Conservation (phyloP, 2,888 invertebrate genomes). For the Chrysomela aeneicollis region DNA sequence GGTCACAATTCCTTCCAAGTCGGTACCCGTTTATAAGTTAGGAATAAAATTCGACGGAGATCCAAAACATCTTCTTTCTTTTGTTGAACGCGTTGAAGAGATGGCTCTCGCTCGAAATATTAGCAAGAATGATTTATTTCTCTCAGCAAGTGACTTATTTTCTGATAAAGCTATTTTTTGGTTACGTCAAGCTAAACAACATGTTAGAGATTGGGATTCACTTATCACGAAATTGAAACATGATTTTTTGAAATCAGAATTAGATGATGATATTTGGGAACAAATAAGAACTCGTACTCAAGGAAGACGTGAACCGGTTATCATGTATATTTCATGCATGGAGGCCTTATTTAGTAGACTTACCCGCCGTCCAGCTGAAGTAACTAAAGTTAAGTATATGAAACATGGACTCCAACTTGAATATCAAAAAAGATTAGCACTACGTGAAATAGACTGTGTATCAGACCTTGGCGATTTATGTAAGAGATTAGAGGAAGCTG, state of each 20-base stretch:
- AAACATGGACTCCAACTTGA: slow-evolving; percentile 5
- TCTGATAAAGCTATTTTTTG: slow-evolving; percentile 18
- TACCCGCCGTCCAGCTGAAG: slow-evolving; percentile 1
- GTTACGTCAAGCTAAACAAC: slow-evolving; percentile 19
- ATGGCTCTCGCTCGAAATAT: slow-evolving; percentile 9
- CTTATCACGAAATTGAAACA: slow-evolving; percentile 16
- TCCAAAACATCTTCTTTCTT: slow-evolving; percentile 20
- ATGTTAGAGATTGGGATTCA: slow-evolving; percentile 21
- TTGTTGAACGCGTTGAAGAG: slow-evolving; percentile 22
- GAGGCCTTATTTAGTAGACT: slow-evolving; percentile 22
- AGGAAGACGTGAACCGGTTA: slow-evolving; percentile 18
- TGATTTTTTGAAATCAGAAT: slow-evolving; percentile 18
- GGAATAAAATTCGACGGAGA: slow-evolving; percentile 23
- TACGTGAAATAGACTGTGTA: slow-evolving; percentile 11
- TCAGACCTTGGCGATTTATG: slow-evolving; percentile 12
- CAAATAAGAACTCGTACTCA: slow-evolving; percentile 18
- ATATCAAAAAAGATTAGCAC: slow-evolving; percentile 19
- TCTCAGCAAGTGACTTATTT: slow-evolving; percentile 21
- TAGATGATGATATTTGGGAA: slow-evolving; percentile 22
- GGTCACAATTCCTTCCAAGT: slow-evolving; percentile 4
- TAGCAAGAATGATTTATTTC: slow-evolving; percentile 15
- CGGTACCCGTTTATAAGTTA: slow-evolving; percentile 18
- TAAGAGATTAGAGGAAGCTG: slow-evolving; percentile 22
- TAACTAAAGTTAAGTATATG: slow-evolving; percentile 23
- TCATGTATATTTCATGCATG: slow-evolving; percentile 17